Percentiles rank a stretch among this genome's conserved stretches.
These are phyloP conservation scores for Morinoia aosen DNA, from an alignment of 2,888 invertebrate species.

Conservation along the genomic window DNA sequence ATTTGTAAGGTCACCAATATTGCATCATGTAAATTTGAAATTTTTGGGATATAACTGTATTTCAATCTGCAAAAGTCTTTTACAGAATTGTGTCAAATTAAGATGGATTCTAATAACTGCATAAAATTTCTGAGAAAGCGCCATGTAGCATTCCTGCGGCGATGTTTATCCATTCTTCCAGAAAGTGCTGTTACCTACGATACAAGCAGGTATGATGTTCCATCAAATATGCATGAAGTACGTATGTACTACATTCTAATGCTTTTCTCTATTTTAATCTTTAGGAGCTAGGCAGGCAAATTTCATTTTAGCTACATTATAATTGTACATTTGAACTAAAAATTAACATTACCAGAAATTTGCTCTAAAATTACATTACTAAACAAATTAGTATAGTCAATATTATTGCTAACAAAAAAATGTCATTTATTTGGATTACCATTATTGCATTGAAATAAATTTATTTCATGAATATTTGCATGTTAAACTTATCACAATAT, in stretches of 20 bases:
- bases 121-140: constrained; percentile 58
- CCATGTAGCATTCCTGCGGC: constrained; percentile 59
- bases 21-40: too few species aligned
- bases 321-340: not conserved
- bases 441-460: too few species aligned
- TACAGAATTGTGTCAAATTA: not conserved
- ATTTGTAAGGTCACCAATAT: too few species aligned
- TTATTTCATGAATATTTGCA: too few species aligned
- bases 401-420: too few species aligned
- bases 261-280: not conserved
- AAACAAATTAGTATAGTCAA: not conserved
- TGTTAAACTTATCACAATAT: too few species aligned
- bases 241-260: not conserved
- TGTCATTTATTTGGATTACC: too few species aligned
- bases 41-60: too few species aligned
- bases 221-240: not conserved
- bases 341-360: too few species aligned
- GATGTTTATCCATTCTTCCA: constrained; percentile 61
- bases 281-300: not conserved
- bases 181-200: constrained; percentile 60
- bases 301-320: not conserved
- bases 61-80: not conserved
- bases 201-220: constrained; percentile 60
- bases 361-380: too few species aligned
- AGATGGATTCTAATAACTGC: not conserved